Evolutionary conservation across 2,797 vertebrate species (phyloP).

Genomic region (Halcyon leucocephala): DNA sequence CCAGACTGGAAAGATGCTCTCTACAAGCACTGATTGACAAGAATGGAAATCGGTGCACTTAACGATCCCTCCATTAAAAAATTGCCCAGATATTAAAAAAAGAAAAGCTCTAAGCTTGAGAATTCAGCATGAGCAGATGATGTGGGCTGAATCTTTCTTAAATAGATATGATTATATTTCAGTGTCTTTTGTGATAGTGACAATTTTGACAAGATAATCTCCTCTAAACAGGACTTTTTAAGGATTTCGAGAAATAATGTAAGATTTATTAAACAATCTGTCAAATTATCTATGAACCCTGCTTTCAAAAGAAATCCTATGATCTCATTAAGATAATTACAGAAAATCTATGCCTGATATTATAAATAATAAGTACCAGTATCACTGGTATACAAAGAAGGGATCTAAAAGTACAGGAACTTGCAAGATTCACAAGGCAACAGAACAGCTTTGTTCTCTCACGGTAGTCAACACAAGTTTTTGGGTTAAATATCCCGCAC

Average conservation of each 20-base stretch:
- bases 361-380: constrained; percentile 3
- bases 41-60: neutral
- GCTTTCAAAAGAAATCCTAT: constrained; percentile 10
- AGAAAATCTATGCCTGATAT: neutral
- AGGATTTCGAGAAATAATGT: constrained; percentile 10
- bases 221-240: neutral
- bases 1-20: neutral
- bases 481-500: neutral
- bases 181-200: neutral
- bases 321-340: constrained; percentile 39
- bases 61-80: neutral
- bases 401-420: neutral
- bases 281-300: constrained; percentile 17
- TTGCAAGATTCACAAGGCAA: neutral
- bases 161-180: neutral
- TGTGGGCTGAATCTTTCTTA: constrained; percentile 4
- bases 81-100: neutral
- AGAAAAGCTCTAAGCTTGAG: neutral
- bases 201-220: constrained; percentile 17
- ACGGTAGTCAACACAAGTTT: neutral
- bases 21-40: neutral
- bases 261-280: constrained; percentile 24
- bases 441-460: neutral
- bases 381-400: neutral
- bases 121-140: neutral